These are phyloP conservation scores for Machimus atricapillus DNA, from an alignment of 2,888 invertebrate genomes.

Conservation along the genomic window DNA sequence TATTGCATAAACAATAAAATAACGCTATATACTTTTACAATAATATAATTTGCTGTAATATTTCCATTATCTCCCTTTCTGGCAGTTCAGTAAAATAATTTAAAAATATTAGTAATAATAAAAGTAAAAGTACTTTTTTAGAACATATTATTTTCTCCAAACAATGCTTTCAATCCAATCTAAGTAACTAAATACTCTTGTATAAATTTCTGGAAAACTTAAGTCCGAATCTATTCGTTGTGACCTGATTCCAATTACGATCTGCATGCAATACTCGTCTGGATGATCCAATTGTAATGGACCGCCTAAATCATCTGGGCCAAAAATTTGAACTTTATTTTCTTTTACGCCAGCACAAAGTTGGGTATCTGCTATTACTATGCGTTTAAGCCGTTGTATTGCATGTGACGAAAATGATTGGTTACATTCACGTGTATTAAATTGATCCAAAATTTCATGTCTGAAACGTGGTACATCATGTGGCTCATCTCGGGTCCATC, in stretches of 20 bases:
- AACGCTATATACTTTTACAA: too few species aligned
- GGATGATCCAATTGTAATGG: constrained; percentile 64
- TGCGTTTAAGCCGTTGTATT: constrained; percentile 54
- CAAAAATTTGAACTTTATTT: constrained; percentile 62
- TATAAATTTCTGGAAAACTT: constrained; percentile 67
- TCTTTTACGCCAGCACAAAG: constrained; percentile 66
- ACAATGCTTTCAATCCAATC: constrained; percentile 69
- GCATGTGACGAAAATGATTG: constrained; percentile 48
- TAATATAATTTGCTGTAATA: too few species aligned
- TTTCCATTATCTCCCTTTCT: too few species aligned
- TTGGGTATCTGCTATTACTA: constrained; percentile 63
- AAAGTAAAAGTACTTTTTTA: neutral
- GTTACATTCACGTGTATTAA: constrained; percentile 59
- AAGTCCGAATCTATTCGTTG: constrained; percentile 61
- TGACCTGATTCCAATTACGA: constrained; percentile 65
- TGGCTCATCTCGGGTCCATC: constrained; percentile 63
- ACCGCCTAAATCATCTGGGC: constrained; percentile 72
- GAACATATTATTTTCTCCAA: constrained; percentile 58
- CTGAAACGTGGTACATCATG: constrained; percentile 57
- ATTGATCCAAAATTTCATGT: constrained; percentile 64
- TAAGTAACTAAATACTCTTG: constrained; percentile 65
- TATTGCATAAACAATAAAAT: too few species aligned
- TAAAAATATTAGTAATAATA: neutral
- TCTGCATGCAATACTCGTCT: constrained; percentile 61
- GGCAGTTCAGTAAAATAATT: too few species aligned